A percentile compares a stretch with the other conserved stretches of the same genome.
Conservation (phyloP, 2,888 invertebrate species). For the Theretra japonica region DNA sequence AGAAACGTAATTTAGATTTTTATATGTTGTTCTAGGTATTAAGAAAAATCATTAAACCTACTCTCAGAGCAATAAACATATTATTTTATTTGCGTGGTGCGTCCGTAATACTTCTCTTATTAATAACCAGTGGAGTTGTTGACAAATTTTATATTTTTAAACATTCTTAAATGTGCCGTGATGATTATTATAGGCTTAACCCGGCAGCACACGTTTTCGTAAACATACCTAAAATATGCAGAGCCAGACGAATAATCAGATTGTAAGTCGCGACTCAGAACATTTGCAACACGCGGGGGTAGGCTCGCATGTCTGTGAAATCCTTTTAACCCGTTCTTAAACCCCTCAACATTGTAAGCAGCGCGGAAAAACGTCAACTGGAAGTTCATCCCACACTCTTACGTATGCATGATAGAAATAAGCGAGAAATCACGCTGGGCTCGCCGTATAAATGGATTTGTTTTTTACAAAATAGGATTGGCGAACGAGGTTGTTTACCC, state of each 20-base stretch:
- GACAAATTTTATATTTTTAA: neutral
- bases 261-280: neutral
- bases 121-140: neutral
- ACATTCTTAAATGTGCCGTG: neutral
- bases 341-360: conserved; percentile 15
- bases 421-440: conserved; percentile 1
- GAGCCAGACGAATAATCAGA: conserved; percentile 6
- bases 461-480: too few relatives aligned
- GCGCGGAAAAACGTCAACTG: conserved; percentile 7
- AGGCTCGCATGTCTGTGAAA: conserved; percentile 5
- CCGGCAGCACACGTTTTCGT: neutral
- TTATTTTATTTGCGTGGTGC: neutral
- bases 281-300: conserved; percentile 1
- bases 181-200: neutral
- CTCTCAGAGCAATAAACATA: neutral
- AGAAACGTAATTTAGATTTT: neutral
- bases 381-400: conserved; percentile 5
- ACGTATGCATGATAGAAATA: neutral
- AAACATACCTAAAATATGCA: neutral
- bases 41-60: neutral
- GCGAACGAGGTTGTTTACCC: too few relatives aligned
- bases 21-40: neutral
- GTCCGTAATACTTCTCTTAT: conserved; percentile 8
- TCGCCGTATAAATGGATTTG: neutral
- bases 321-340: conserved; percentile 14